Conservation (phyloP, 2,113 vertebrate genomes). For the Ranitomeya imitator region DNA sequence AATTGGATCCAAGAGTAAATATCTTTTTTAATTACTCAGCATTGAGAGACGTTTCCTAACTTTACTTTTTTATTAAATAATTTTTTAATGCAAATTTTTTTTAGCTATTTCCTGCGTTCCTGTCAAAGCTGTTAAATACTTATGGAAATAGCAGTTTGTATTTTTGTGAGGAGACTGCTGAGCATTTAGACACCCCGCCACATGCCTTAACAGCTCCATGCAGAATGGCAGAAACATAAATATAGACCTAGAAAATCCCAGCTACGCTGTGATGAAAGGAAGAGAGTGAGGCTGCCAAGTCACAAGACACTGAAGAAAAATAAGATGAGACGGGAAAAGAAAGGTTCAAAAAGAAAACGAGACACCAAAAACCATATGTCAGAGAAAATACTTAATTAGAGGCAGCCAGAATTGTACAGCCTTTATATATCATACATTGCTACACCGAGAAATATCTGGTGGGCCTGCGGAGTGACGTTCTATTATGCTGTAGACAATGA, state of each 20-base stretch:
- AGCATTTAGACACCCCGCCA: constrained; percentile 37
- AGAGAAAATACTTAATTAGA: constrained; percentile 53
- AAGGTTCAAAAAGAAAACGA: constrained; percentile 2
- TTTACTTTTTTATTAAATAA: not conserved
- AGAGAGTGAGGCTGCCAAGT: not conserved
- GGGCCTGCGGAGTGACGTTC: constrained; percentile 35
- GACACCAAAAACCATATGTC: constrained; percentile 32
- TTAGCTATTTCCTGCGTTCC: not conserved
- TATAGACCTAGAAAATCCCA: constrained; percentile 26
- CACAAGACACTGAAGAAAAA: constrained; percentile 42
- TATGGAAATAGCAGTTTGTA: constrained; percentile 43
- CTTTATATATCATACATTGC: constrained; percentile 48
- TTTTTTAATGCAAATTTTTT: not conserved
- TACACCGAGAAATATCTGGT: constrained; percentile 37
- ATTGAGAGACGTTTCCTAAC: not conserved
- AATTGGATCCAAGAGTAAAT: not conserved
- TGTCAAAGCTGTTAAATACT: constrained; percentile 18
- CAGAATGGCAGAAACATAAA: constrained; percentile 26
- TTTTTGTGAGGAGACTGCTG: constrained; percentile 30
- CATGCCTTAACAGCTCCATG: constrained; percentile 29
- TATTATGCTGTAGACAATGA: constrained; percentile 45
- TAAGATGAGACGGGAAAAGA: constrained; percentile 7
- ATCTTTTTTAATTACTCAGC: not conserved
- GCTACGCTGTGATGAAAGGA: constrained; percentile 5
- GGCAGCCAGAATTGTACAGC: not conserved